phyloP scores from a whole-genome alignment of 2,888 invertebrate species.

The Troglohyphantes excavatus region DNA sequence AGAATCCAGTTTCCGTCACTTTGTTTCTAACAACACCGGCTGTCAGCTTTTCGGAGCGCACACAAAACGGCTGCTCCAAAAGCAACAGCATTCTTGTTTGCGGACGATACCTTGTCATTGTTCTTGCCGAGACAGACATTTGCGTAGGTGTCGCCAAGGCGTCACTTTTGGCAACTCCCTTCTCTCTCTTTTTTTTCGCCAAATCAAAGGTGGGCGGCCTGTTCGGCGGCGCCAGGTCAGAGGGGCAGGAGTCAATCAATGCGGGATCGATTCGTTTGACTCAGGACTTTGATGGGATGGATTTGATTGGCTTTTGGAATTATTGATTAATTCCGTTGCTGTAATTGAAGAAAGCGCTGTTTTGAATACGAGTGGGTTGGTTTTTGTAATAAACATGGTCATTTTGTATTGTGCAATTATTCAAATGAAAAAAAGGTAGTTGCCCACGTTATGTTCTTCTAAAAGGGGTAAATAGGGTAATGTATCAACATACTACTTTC shows the following conservation, averaged over 20 bases:
- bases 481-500: too few relatives aligned
- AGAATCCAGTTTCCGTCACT: constrained; percentile 48
- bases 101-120: constrained; percentile 54
- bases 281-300: too few relatives aligned
- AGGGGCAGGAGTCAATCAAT: neutral
- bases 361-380: too few relatives aligned
- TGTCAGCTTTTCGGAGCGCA: constrained; percentile 44
- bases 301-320: too few relatives aligned
- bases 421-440: too few relatives aligned
- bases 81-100: constrained; percentile 66
- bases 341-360: too few relatives aligned
- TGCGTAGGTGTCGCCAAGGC: constrained; percentile 49
- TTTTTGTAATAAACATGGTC: too few relatives aligned
- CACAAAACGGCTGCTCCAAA: constrained; percentile 17
- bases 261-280: neutral
- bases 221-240: neutral
- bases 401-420: too few relatives aligned
- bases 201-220: constrained; percentile 49
- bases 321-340: too few relatives aligned
- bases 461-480: too few relatives aligned
- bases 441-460: too few relatives aligned
- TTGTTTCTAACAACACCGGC: constrained; percentile 58
- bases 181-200: neutral
- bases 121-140: constrained; percentile 26
- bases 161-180: constrained; percentile 60